Base-by-base conservation (phyloP, 2,888 invertebrate species). In the Aspidiotus rigidus region DNA sequence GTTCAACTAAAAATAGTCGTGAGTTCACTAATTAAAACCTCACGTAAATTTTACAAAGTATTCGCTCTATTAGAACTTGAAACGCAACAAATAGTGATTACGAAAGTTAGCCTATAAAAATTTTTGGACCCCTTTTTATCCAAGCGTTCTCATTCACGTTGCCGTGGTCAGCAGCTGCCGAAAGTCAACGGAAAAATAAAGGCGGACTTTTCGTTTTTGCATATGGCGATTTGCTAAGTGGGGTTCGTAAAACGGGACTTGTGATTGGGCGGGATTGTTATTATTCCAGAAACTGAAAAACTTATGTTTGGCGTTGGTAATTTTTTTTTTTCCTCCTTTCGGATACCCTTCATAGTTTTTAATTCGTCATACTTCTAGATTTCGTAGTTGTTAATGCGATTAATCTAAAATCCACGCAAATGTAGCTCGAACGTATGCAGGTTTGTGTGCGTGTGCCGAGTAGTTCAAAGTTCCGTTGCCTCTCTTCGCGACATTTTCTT, bases 141-240 rank as follows among this genome's bases (percentile, higher is more conserved):
- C 28, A 1, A 28, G 28, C 28, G 28, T 28, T 28, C 28, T 28
- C 28, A 28, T 5, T 28, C 28, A 28, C 28, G 28, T 28, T 28
- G 28, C 28, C 5, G 28, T 28, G 28, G 28, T 49, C 49, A 49
- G 11, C 49, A 49, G n/a, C n/a, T n/a, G 49, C n/a, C n/a, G 49
- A 49, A 49, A 49, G 49, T 49, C 49, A 49, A 49, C n/a, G n/a
- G 10, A 49, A 49, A 49, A 49, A 49, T 49, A 49, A 49, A 49
- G 49, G 49, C 49, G 49, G 49, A 49, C 49, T 49, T 49, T 49
- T 49, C 28, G 49, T n/a, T 11, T 49, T 49, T 49, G 49, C 49
- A 49, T 49, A 49, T 49, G 49, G 49, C 49, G 49, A 49, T 49
- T 49, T n/a, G 10, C 49, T 11, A 49, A 49, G 49, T 49, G 10